Evolutionary conservation across 2,113 vertebrate genomes (phyloP).

Genomic region (Gymnarchus niloticus): DNA sequence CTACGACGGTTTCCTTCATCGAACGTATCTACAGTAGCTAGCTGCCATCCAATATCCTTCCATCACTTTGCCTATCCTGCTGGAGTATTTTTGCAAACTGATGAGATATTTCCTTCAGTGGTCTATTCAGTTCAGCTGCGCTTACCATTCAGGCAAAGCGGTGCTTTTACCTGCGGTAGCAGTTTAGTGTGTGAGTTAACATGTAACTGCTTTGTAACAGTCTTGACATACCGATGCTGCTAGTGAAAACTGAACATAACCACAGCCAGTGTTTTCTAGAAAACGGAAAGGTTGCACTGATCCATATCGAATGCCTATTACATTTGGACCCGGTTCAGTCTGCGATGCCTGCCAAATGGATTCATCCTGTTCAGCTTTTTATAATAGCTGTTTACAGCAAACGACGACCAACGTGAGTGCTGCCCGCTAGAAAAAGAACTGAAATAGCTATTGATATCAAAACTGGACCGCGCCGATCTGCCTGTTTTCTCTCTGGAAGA

Average conservation of each 20-base stretch:
- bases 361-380: background rate
- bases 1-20: background rate
- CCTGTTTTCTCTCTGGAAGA: constrained; percentile 20
- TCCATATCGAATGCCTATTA: background rate
- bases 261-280: background rate
- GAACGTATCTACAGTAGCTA: background rate
- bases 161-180: background rate
- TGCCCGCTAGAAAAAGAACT: background rate
- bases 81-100: background rate
- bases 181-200: too few species aligned
- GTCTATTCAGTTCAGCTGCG: background rate
- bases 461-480: background rate
- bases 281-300: background rate
- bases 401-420: background rate
- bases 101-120: background rate
- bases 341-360: background rate
- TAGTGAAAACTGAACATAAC: background rate
- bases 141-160: background rate
- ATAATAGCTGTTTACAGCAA: background rate
- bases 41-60: background rate
- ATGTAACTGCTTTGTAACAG: background rate
- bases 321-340: background rate
- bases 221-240: background rate
- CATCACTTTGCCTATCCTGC: background rate
- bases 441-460: background rate